Percentiles rank a stretch among this genome's conserved stretches.
phyloP scores from a whole-genome alignment of 2,113 vertebrate genomes.

The Herpetotheres cachinnans region DNA sequence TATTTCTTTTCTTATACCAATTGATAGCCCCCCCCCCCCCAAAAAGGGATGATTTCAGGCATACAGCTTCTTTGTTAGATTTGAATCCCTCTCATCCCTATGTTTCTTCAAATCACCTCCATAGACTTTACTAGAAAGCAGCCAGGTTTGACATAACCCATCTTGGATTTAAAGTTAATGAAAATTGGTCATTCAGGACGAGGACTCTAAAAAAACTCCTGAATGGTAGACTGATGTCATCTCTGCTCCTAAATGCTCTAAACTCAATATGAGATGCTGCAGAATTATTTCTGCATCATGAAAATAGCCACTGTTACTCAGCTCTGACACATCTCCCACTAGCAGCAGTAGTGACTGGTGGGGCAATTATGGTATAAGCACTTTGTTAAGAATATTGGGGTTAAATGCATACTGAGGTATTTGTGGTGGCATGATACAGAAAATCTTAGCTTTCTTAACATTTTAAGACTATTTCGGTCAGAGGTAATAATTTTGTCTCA shows the following conservation, averaged over 20 bases:
- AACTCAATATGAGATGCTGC: neutral
- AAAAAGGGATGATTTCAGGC: neutral
- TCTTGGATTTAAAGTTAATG: neutral
- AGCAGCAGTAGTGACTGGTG: neutral
- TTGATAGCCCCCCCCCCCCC: neutral
- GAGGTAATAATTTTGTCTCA: neutral
- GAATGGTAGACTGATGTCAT: neutral
- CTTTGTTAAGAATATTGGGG: neutral
- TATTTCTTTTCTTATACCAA: neutral
- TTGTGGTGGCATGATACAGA: neutral
- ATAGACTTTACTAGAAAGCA: neutral
- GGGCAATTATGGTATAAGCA: neutral
- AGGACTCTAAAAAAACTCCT: neutral
- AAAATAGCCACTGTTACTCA: neutral
- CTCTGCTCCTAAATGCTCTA: neutral
- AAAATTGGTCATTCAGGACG: neutral
- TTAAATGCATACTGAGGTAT: neutral
- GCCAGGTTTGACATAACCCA: neutral
- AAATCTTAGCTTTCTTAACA: neutral
- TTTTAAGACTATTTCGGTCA: neutral
- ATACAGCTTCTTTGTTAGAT: neutral
- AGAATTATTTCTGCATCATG: neutral
- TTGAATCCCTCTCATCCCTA: neutral
- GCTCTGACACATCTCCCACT: neutral
- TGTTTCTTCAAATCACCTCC: neutral